Evolutionary conservation across 2,113 vertebrate species (phyloP), one percentile per base, ranked within the genome.

Genomic region (Synchiropus splendidus): DNA sequence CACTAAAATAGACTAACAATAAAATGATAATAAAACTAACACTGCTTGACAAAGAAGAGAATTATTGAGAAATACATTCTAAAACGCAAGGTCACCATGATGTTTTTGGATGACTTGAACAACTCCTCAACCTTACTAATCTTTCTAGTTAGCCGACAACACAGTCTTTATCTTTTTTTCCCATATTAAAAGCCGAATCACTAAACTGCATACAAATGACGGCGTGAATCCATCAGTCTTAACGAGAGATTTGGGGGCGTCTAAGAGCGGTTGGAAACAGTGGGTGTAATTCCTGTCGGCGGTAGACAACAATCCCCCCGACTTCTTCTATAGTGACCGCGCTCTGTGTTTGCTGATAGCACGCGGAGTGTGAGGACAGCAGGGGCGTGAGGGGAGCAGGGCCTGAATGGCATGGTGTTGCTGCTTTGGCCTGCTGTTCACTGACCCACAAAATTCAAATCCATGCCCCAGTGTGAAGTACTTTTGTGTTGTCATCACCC

Each of bases 401-500:
- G 3, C 31, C 50, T 75, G 78, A 81, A 83, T 83, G 81, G 80
- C 79, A 78, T 31, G 58, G 59, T 59, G 57, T 69, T 69, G 73
- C 71, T 72, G 72, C 74, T 48, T 62, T 40, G 40, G 60, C 67
- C 51, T 8, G 31, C 66, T 76, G 70, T 63, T 80, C 75, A 53
- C 48, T 84, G 84, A 86, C 84, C 84, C 84, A 71, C 68, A 77
- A 80, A 84, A 81, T 75, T 43, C 68, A 44, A 38, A 45, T 67
- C 66, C 79, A 78, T 64, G 78, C 76, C 80, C 84, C 67, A 57
- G 74, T 49, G 78, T 70, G 74, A 80, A 78, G 63, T 53, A 72
- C 79, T 72, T 85, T 86, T 79, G 76, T 81, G 65, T 67, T 70
- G 70, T 69, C 75, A 66, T 55, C 64, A 41, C 58, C 57, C 58